Conservation (phyloP, 2,113 vertebrate species). For the Aplodontia rufa region DNA sequence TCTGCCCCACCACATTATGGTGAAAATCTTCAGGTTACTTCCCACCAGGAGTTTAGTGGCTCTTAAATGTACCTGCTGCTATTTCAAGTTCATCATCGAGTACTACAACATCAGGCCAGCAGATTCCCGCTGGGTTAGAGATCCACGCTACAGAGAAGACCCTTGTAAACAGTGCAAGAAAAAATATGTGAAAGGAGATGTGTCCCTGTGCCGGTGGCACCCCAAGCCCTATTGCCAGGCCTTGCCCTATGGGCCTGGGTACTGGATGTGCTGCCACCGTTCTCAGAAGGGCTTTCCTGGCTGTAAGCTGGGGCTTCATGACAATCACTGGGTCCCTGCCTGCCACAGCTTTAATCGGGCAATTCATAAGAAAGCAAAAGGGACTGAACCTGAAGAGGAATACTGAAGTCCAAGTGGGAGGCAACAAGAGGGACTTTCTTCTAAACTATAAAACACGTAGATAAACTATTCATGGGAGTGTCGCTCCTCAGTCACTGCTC, state of each 20-base stretch:
- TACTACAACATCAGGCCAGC: constrained; percentile 93
- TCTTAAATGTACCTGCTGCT: constrained; percentile 95
- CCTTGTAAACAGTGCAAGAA: constrained; percentile 98
- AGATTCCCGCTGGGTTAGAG: constrained; percentile 96
- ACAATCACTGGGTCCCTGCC: constrained; percentile 97
- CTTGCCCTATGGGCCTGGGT: constrained; percentile 94
- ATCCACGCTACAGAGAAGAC: constrained; percentile 95
- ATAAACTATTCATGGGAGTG: background rate
- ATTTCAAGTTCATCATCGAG: constrained; percentile 94
- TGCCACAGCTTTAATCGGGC: constrained; percentile 94
- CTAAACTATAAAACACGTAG: background rate
- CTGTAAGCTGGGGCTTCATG: constrained; percentile 95
- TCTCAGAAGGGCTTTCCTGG: constrained; percentile 91
- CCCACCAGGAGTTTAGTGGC: constrained; percentile 93
- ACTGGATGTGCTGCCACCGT: constrained; percentile 97
- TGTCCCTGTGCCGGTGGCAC: constrained; percentile 96
- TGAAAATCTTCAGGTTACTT: constrained; percentile 92
- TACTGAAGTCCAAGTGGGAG: constrained; percentile 69
- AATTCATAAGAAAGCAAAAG: constrained; percentile 87
- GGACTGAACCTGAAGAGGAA: constrained; percentile 85
- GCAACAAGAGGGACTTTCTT: background rate
- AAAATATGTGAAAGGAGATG: constrained; percentile 92
- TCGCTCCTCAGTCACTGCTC: background rate
- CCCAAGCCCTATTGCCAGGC: constrained; percentile 98
- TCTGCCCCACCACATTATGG: constrained; percentile 94